Evolutionary conservation across 2,888 invertebrate species (phyloP).

Genomic region (Amphipoea lucens): DNA sequence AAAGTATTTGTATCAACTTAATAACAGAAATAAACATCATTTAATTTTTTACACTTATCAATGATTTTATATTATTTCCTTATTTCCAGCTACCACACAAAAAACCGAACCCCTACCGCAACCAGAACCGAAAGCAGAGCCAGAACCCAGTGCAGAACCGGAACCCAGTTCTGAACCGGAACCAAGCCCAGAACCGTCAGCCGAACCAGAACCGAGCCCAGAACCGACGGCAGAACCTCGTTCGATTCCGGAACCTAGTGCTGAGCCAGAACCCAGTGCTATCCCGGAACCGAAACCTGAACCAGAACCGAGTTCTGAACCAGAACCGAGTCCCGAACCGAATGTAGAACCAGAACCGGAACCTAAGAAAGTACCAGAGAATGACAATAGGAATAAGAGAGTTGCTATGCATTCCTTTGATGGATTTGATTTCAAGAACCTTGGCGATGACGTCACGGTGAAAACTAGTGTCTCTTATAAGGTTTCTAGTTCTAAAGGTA

Average conservation of each 20-base stretch:
- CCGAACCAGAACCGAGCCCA: slow-evolving; percentile 66
- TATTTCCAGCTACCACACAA: slow-evolving; percentile 72
- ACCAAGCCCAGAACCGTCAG: slow-evolving; percentile 67
- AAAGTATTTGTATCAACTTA: background rate
- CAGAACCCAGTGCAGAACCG: slow-evolving; percentile 71
- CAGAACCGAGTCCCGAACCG: slow-evolving; percentile 76
- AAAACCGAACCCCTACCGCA: slow-evolving; percentile 67
- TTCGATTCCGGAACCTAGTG: slow-evolving; percentile 68
- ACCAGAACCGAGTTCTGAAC: slow-evolving; percentile 77
- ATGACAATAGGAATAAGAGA: slow-evolving; percentile 89
- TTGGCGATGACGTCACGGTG: slow-evolving; percentile 92
- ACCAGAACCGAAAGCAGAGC: slow-evolving; percentile 74
- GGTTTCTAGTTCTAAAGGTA: slow-evolving; percentile 91
- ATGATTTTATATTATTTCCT: background rate
- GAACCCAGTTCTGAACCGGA: slow-evolving; percentile 56
- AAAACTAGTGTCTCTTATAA: slow-evolving; percentile 95
- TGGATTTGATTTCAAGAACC: slow-evolving; percentile 85
- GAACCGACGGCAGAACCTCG: slow-evolving; percentile 72
- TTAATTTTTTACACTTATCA: background rate
- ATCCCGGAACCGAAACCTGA: slow-evolving; percentile 76
- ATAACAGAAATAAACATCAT: background rate
- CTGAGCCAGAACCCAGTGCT: slow-evolving; percentile 72
- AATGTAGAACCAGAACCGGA: slow-evolving; percentile 76
- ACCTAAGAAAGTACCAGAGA: slow-evolving; percentile 75
- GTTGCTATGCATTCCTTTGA: slow-evolving; percentile 88